Evolutionary conservation across 92 coral and sea anemone genomes (phyloP).

Genomic region (Bergia sp.): DNA sequence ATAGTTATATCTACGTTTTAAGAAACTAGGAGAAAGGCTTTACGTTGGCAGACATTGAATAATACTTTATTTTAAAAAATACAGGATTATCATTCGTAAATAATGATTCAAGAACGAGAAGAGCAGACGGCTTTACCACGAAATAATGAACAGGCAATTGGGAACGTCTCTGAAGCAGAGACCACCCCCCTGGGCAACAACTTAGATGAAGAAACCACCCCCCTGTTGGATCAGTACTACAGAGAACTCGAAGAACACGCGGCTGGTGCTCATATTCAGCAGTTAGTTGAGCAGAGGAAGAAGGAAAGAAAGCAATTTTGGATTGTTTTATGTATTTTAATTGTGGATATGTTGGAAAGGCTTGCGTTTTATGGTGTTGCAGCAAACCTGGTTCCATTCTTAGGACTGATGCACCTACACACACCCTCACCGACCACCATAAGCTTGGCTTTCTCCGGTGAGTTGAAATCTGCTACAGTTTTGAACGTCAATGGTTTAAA

Average conservation of each 20-base stretch:
- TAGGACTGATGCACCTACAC: conserved; percentile 59
- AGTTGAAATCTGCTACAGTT: background rate
- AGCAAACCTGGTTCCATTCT: conserved; percentile 76
- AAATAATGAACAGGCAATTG: background rate
- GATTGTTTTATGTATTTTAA: conserved; percentile 69
- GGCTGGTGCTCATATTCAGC: conserved; percentile 3
- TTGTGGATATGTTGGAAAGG: conserved; percentile 73
- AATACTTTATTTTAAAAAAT: no score
- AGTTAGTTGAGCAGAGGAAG: background rate
- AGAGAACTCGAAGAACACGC: conserved; percentile 27
- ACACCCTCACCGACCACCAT: conserved; percentile 72
- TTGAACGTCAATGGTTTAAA: no score
- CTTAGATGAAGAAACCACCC: background rate
- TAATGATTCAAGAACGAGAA: background rate
- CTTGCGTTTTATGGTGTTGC: conserved; percentile 83
- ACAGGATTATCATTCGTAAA: background rate
- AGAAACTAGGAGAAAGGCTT: no score
- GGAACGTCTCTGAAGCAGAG: background rate
- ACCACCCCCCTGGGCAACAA: background rate
- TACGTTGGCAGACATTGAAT: no score
- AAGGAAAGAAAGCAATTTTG: conserved; percentile 40
- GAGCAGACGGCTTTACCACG: background rate
- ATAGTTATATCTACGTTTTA: no score
- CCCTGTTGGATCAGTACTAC: background rate
- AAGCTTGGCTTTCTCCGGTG: conserved; percentile 74